Percentiles rank a stretch among this genome's conserved stretches.
Conservation (phyloP, 1,140 invertebrate genomes). For the Heliothis virescens region DNA sequence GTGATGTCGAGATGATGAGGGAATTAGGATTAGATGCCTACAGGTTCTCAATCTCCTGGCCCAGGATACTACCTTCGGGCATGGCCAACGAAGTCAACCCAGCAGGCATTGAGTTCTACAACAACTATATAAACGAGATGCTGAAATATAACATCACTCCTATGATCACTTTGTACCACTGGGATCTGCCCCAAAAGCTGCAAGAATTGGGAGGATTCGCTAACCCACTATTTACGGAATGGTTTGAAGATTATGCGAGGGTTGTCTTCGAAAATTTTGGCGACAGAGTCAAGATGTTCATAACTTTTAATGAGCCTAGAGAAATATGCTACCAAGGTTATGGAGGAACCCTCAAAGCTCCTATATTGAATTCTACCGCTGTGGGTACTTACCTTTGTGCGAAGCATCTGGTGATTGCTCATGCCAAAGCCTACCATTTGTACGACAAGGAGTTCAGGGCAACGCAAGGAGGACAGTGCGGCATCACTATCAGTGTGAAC, state of each 20-base stretch:
- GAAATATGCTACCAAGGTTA: conserved; percentile 77
- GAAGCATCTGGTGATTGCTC: conserved; percentile 86
- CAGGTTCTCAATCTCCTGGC: conserved; percentile 74
- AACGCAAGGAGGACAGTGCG: conserved; percentile 79
- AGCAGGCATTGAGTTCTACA: conserved; percentile 86
- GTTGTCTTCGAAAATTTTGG: conserved; percentile 84
- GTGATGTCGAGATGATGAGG: conserved; percentile 75
- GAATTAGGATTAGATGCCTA: conserved; percentile 72
- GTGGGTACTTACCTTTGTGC: conserved; percentile 84
- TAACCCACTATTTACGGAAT: conserved; percentile 74
- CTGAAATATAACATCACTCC: conserved; percentile 77
- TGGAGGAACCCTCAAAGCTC: conserved; percentile 66
- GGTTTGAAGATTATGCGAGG: conserved; percentile 86
- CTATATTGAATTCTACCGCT: conserved; percentile 64
- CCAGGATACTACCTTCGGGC: conserved; percentile 85
- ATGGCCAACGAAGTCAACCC: conserved; percentile 83
- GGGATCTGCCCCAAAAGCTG: conserved; percentile 74
- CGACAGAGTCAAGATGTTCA: conserved; percentile 82
- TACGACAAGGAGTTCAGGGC: conserved; percentile 74
- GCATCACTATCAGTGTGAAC: conserved; percentile 85
- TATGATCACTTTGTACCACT: conserved; percentile 75
- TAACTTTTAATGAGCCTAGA: conserved; percentile 85
- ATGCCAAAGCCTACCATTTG: conserved; percentile 85
- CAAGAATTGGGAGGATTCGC: conserved; percentile 74
- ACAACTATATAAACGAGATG: conserved; percentile 86